These are phyloP conservation scores for Thereva unica DNA, from an alignment of 2,888 invertebrate species.

Conservation along the genomic window DNA sequence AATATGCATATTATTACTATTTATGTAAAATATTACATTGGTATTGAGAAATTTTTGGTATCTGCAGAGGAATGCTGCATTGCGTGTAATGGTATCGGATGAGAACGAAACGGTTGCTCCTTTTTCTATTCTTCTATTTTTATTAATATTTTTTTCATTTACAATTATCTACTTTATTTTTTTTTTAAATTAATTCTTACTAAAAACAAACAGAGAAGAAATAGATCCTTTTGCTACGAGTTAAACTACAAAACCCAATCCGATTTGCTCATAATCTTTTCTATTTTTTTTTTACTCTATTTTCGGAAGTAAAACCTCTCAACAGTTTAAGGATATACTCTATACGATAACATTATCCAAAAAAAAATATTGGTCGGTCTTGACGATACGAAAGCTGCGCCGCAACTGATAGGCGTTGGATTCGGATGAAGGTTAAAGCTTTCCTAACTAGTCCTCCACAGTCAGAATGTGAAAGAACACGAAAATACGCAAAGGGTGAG, in stretches of 20 bases:
- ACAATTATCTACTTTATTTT: no score
- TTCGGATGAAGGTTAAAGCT: slow-evolving; percentile 14
- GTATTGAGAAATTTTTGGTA: slow-evolving; percentile 33
- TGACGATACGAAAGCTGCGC: slow-evolving; percentile 39
- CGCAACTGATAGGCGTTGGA: slow-evolving; percentile 36
- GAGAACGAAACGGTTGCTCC: background rate
- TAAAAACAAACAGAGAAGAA: no score
- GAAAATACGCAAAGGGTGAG: slow-evolving; percentile 17
- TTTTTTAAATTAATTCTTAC: no score
- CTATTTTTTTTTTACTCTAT: no score
- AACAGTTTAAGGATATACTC: background rate
- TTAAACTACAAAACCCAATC: no score
- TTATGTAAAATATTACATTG: background rate
- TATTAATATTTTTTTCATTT: no score
- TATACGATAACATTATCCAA: background rate
- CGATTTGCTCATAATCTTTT: no score
- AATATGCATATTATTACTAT: slow-evolving; percentile 17
- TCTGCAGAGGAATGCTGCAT: slow-evolving; percentile 47
- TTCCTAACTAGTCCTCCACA: background rate
- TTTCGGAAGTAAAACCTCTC: background rate
- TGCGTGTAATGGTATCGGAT: slow-evolving; percentile 43
- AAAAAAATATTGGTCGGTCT: slow-evolving; percentile 30
- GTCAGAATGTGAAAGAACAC: background rate
- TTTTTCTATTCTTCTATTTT: no score
- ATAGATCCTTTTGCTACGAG: no score